Evolutionary conservation across 2,888 invertebrate species (phyloP).

Genomic region (Mimumesa dahlbomi): DNA sequence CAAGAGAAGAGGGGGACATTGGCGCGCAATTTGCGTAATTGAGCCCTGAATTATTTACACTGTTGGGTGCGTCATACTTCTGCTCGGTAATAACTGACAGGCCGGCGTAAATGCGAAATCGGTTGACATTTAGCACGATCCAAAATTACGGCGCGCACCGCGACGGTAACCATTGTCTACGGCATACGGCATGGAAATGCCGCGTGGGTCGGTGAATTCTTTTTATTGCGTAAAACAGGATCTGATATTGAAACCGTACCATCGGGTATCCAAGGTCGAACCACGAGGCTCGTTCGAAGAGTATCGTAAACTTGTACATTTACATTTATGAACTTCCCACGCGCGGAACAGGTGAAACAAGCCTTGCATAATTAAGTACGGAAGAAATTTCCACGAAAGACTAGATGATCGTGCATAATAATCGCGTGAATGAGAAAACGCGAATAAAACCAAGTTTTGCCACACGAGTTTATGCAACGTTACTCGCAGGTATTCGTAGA

Average conservation of each 20-base stretch:
- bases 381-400: too few species aligned
- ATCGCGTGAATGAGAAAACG: neutral
- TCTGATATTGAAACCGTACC: neutral
- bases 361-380: too few species aligned
- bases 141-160: slow-evolving; percentile 54
- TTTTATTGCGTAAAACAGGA: slow-evolving; percentile 4
- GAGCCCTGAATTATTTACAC: slow-evolving; percentile 79
- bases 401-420: neutral
- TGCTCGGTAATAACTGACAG: slow-evolving; percentile 68
- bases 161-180: slow-evolving; percentile 40
- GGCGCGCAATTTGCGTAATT: slow-evolving; percentile 78
- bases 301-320: too few species aligned
- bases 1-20: slow-evolving; percentile 42
- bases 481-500: slow-evolving; percentile 40
- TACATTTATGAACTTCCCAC: too few species aligned
- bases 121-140: slow-evolving; percentile 65
- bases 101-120: slow-evolving; percentile 65
- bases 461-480: neutral
- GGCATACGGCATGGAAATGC: slow-evolving; percentile 13
- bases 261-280: neutral
- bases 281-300: too few species aligned
- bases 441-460: neutral
- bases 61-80: slow-evolving; percentile 76
- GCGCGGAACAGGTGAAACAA: too few species aligned
- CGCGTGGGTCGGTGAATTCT: neutral